Base-by-base conservation (phyloP, 1,140 invertebrate genomes). In the Zaprionus tsacasi region DNA sequence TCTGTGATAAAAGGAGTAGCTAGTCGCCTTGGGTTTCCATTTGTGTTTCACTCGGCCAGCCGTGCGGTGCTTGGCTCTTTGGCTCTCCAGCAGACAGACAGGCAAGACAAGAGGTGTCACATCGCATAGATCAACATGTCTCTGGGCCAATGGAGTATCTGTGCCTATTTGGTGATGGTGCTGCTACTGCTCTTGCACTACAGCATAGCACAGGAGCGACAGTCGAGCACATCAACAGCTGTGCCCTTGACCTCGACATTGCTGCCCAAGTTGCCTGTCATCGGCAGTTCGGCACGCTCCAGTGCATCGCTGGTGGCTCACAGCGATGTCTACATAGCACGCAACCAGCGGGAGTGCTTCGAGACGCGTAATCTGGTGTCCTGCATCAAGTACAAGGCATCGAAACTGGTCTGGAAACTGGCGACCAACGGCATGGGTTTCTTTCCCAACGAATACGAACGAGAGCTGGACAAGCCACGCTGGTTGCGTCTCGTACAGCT, bases 351-450 rank as follows among this genome's bases (percentile, higher is more conserved):
- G 10, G 76, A 88, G 59, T 92, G 91, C 63, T 85, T 92, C 25
- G 81, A 90, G 36, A 90, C 80, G 10, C 86, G 88, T 11, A 90
- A 79, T 57, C 72, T 92, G n/a, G 78, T 92, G 27, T 91, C 91
- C 66, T 92, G 91, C 69, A 81, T 92, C 38, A 92, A 92, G 70
- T 92, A 92, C 59, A 91, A 85, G 57, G 79, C 91, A 21, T 80
- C 88, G 15, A 91, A 81, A 50, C 75, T 92, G 1, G 69, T 92
- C 36, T 92, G 91, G 91, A 91, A 88, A 56, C 63, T 92, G 71
- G 91, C 91, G 38, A 92, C 91, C 50, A 92, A 92, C 48, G 76
- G 82, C 30, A 56, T 91, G 66, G 91, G 91, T 33, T 92, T 85
- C 73, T 92, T 92, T 54, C 91, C 91, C 56, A 91, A 69, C 60